Base-by-base conservation (phyloP, 2,113 vertebrate species). In the Hassar affinis region DNA sequence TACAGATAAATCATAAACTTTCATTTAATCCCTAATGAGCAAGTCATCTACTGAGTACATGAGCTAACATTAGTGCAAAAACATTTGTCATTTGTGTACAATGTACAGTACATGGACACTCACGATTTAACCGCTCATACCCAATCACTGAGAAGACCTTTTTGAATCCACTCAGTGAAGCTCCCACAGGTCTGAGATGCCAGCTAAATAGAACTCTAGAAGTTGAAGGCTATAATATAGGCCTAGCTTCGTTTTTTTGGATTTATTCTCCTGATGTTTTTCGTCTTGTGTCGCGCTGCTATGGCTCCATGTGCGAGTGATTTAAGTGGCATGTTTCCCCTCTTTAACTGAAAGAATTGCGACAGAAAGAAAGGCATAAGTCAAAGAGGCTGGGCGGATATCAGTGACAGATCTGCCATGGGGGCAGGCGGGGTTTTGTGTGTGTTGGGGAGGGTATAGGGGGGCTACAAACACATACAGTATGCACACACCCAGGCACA, bases 321-420 rank as follows among this genome's bases (percentile, higher is more conserved):
- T 89, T 89, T 87, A 90, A 66, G 52, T 74, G 79, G 27, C 85
- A 78, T 74, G 76, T 56, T 78, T 82, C 76, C 78, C 80, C 51
- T 52, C 66, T 56, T 66, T 86, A 71, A 84, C 52, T 45, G 71
- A 79, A 75, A 74, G 75, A 71, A 74, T 64, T 83, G 84, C 75
- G 82, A 86, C 85, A 79, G 82, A 88, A 84, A 81, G 83, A 83
- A 74, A 85, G 83, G 84, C 81, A 75, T 81, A 85, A 84, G 79
- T 86, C 77, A 85, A 84, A 87, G 80, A 81, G 80, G 64, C 74
- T 78, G 35, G 49, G 83, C 35, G 71, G 80, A 86, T 81, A 84
- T 88, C 78, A 86, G 78, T 71, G 88, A 87, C 88, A 88, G 89
- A 84, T 79, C 71, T 76, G 81, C 57, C 57, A 62, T 69, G 64